phyloP scores from a whole-genome alignment of 2,888 invertebrate species.

The Uropetala carovei region DNA sequence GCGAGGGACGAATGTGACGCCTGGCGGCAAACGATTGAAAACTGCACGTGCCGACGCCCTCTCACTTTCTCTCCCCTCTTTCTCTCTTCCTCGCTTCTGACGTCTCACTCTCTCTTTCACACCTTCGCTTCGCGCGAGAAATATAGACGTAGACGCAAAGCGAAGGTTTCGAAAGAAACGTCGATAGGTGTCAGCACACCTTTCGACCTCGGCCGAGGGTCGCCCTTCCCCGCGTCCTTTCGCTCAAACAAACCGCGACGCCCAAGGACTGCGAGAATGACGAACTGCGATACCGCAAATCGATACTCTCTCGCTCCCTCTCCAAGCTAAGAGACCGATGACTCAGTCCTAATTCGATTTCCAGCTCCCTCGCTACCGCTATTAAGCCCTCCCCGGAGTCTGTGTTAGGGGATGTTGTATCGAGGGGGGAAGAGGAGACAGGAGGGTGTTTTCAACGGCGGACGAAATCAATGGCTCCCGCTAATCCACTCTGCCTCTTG shows the following conservation, averaged over 20 bases:
- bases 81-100: no score
- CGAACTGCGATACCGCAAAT: not conserved
- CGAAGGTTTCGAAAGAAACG: not conserved
- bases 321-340: not conserved
- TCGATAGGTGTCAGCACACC: not conserved
- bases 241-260: slow-evolving; percentile 2
- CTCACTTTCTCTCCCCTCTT: no score
- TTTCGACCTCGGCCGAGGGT: not conserved
- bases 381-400: not conserved
- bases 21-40: no score
- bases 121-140: no score
- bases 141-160: no score
- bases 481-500: slow-evolving; percentile 10
- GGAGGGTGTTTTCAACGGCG: not conserved
- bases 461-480: slow-evolving; percentile 1
- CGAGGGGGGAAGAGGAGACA: not conserved
- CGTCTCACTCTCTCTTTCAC: no score
- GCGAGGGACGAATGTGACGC: not conserved
- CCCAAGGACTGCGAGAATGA: not conserved
- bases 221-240: not conserved
- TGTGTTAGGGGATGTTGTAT: not conserved
- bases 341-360: slow-evolving; percentile 29
- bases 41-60: no score
- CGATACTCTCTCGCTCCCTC: not conserved
- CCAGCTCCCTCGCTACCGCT: not conserved